phyloP scores from a whole-genome alignment of 2,888 invertebrate species.

The Epirrhoe alternata region DNA sequence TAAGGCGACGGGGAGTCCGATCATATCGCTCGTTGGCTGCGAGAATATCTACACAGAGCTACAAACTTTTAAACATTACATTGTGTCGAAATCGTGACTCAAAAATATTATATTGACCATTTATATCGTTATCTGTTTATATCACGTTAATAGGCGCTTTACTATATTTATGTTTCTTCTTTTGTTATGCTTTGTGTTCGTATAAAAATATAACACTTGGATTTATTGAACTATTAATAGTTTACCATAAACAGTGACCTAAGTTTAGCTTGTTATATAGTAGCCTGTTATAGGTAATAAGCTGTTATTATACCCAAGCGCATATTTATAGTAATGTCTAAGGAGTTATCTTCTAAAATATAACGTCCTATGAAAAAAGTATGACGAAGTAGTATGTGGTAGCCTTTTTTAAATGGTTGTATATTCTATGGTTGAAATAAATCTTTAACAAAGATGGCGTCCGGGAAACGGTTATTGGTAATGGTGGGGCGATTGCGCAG shows the following conservation, averaged over 20 bases:
- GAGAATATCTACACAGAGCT: slow-evolving; percentile 70
- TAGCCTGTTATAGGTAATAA: slow-evolving; percentile 17
- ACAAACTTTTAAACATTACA: slow-evolving; percentile 67
- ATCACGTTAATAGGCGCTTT: slow-evolving; percentile 46
- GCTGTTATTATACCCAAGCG: slow-evolving; percentile 15
- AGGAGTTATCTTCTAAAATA: slow-evolving; percentile 17
- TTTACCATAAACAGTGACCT: slow-evolving; percentile 32
- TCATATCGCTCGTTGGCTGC: slow-evolving; percentile 72
- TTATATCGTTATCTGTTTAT: slow-evolving; percentile 54
- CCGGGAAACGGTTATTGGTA: slow-evolving; percentile 71
- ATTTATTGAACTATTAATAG: slow-evolving; percentile 38
- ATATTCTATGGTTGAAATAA: slow-evolving; percentile 53
- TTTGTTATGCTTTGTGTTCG: slow-evolving; percentile 33
- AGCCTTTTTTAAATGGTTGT: slow-evolving; percentile 6
- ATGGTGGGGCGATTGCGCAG: slow-evolving; percentile 51
- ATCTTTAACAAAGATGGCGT: slow-evolving; percentile 71
- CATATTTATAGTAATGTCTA: slow-evolving; percentile 7
- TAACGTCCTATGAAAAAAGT: slow-evolving; percentile 8
- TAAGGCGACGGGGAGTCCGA: slow-evolving; percentile 82
- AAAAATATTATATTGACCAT: slow-evolving; percentile 58
- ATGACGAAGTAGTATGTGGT: slow-evolving; percentile 9
- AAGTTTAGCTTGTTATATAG: slow-evolving; percentile 27
- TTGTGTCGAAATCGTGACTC: slow-evolving; percentile 69
- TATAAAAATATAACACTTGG: slow-evolving; percentile 37
- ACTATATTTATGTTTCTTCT: slow-evolving; percentile 49